These are phyloP conservation scores for Dolichomitus sp. DNA, from an alignment of 2,888 invertebrate genomes.

Conservation along the genomic window DNA sequence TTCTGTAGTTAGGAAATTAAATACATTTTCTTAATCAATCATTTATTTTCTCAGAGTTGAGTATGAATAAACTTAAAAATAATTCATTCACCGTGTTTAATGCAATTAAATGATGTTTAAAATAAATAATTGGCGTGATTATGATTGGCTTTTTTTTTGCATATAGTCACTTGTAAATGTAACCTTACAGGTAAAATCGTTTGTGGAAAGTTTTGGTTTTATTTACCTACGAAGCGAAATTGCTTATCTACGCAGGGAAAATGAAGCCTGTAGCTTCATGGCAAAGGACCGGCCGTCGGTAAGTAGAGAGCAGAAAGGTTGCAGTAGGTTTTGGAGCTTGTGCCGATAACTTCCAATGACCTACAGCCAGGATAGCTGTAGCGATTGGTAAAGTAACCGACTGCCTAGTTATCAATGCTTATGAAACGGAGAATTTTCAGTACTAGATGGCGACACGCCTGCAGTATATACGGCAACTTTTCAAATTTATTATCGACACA, in stretches of 20 bases:
- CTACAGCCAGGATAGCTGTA: neutral
- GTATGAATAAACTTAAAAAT: too few relatives aligned
- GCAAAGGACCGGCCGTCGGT: conserved; percentile 45
- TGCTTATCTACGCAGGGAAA: neutral
- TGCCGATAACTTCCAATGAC: conserved; percentile 26
- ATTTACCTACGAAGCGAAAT: neutral
- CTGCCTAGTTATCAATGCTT: neutral
- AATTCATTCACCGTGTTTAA: too few relatives aligned
- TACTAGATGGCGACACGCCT: neutral
- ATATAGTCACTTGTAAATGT: too few relatives aligned
- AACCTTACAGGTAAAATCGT: neutral
- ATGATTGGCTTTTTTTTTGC: too few relatives aligned
- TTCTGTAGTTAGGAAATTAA: too few relatives aligned
- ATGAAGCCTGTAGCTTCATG: neutral
- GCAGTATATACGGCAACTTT: neutral
- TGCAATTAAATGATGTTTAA: too few relatives aligned
- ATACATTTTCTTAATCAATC: too few relatives aligned
- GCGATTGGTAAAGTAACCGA: conserved; percentile 29
- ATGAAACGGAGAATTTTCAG: neutral
- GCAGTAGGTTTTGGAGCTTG: neutral
- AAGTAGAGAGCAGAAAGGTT: conserved; percentile 11
- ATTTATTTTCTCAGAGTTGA: too few relatives aligned
- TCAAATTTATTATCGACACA: neutral
- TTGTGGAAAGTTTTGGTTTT: neutral
- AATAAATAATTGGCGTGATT: too few relatives aligned